Conservation (phyloP, 2,797 vertebrate species). For the Myotis planiceps region DNA sequence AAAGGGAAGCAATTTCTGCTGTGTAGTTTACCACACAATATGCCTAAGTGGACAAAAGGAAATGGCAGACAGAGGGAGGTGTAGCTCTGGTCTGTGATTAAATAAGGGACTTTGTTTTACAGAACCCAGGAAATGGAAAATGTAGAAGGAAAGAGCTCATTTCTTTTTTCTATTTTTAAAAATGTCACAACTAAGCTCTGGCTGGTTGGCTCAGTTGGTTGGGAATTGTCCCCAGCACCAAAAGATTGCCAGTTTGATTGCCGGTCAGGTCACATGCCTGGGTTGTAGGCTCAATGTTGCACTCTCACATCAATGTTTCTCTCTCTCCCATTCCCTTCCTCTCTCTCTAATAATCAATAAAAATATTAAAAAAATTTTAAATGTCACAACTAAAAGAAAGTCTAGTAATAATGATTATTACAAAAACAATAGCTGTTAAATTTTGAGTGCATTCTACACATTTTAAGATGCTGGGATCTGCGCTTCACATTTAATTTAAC, state of each 20-base stretch:
- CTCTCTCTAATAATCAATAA: background rate
- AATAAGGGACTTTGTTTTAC: background rate
- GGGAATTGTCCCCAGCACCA: background rate
- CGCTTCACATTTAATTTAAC: background rate
- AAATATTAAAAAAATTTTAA: background rate
- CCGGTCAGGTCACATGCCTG: background rate
- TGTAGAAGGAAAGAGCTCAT: background rate
- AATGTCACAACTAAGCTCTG: background rate
- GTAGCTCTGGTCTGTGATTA: background rate
- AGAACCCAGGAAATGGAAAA: constrained; percentile 4
- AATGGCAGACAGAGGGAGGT: background rate
- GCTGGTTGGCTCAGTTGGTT: background rate
- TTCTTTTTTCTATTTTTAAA: background rate
- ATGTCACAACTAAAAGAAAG: background rate
- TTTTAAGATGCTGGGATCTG: background rate
- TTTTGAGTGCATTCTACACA: background rate
- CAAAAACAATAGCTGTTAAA: background rate
- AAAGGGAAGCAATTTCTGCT: background rate
- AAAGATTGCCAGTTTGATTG: background rate
- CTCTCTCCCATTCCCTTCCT: background rate
- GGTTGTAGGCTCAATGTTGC: background rate
- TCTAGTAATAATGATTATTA: background rate
- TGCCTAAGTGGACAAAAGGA: background rate
- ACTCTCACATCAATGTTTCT: background rate
- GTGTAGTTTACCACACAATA: background rate